phyloP scores from a whole-genome alignment of 2,113 vertebrate species.

The Pterocles orientalis region DNA sequence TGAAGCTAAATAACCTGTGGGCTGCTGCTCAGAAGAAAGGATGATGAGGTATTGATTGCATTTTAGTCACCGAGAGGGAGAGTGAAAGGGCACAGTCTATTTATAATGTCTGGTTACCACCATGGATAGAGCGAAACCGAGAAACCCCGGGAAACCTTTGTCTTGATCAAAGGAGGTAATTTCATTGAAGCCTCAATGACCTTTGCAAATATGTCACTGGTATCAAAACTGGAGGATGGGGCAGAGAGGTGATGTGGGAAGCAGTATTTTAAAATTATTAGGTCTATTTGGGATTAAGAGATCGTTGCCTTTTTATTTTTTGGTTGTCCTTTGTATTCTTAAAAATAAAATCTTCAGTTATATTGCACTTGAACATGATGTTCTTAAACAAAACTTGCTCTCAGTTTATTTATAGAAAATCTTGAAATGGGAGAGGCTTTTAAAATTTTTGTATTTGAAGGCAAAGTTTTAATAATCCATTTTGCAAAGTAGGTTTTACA shows the following conservation, averaged over 20 bases:
- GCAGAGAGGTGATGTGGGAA: not conserved
- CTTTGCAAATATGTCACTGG: not conserved
- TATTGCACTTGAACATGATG: not conserved
- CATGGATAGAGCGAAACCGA: fast-evolving
- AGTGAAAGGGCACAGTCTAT: not conserved
- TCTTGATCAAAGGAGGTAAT: not conserved
- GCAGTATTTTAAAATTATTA: not conserved
- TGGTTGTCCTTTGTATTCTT: not conserved
- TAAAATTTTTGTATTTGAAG: not conserved
- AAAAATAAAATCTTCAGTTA: not conserved
- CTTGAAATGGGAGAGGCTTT: not conserved
- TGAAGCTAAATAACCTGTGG: not conserved
- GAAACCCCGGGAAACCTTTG: not conserved
- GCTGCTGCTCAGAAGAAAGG: not conserved
- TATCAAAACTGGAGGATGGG: not conserved
- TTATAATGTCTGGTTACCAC: not conserved
- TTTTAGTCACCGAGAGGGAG: not conserved
- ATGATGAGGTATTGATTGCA: conserved; percentile 48
- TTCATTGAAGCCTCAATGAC: not conserved
- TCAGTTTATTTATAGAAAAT: not conserved
- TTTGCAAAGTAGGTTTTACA: not conserved
- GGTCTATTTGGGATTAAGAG: not conserved
- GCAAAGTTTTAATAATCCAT: not conserved
- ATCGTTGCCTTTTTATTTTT: not conserved
- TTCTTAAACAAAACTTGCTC: not conserved